phyloP scores from a whole-genome alignment of 2,888 invertebrate genomes.

The Sminthurides aquaticus region DNA sequence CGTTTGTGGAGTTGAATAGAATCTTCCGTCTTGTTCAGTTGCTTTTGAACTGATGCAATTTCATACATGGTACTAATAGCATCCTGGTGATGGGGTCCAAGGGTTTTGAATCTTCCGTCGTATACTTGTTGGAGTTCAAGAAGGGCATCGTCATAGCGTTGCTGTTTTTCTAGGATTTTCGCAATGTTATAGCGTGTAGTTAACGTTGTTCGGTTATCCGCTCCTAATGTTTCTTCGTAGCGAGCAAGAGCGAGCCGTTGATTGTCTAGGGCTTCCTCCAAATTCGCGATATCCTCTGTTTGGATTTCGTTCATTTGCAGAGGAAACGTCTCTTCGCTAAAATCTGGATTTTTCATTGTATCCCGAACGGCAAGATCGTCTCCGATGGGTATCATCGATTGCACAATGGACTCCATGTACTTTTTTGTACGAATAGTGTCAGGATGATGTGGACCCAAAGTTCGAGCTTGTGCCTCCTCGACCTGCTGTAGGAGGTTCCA shows the following conservation, averaged over 20 bases:
- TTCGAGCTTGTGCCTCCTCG: neutral
- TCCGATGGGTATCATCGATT: too few relatives aligned
- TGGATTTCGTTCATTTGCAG: too few relatives aligned
- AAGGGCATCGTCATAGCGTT: neutral
- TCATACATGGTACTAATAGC: neutral
- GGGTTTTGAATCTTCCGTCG: neutral
- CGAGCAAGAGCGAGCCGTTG: neutral
- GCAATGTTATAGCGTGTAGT: neutral
- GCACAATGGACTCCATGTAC: too few relatives aligned
- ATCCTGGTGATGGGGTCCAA: neutral
- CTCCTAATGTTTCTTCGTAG: neutral
- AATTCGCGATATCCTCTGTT: neutral
- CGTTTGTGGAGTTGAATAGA: neutral
- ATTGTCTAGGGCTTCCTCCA: neutral
- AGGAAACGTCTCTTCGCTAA: too few relatives aligned
- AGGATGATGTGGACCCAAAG: neutral
- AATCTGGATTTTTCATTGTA: too few relatives aligned
- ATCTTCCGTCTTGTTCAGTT: neutral
- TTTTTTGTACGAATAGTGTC: neutral
- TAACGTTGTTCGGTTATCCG: neutral
- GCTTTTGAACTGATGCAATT: neutral
- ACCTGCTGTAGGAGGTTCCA: neutral
- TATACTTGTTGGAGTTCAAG: neutral
- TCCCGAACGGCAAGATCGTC: too few relatives aligned
- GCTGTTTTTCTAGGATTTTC: neutral